phyloP scores from a whole-genome alignment of 2,888 invertebrate genomes.

The Hirtodrosophila confusa region DNA sequence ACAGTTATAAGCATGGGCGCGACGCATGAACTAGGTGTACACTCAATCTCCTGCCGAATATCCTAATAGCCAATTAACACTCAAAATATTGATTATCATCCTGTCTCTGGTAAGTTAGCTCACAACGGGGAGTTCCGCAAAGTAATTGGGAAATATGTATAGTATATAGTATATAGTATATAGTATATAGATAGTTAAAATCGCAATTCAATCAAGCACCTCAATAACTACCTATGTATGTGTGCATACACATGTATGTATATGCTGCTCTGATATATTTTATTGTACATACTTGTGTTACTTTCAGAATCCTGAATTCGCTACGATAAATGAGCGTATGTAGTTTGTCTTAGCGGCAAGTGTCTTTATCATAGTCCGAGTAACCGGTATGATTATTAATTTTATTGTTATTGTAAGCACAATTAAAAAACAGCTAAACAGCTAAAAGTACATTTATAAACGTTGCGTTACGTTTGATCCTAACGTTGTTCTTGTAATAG shows the following conservation, averaged over 20 bases:
- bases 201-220: conserved; percentile 13
- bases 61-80: conserved; percentile 12
- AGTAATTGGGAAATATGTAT: conserved; percentile 10
- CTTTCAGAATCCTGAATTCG: neutral
- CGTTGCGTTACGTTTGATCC: conserved; percentile 22
- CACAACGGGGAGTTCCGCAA: neutral
- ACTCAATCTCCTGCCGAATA: neutral
- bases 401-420: conserved; percentile 56
- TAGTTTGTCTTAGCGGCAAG: conserved; percentile 2
- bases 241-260: no score
- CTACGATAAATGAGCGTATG: conserved; percentile 14
- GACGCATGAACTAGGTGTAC: conserved; percentile 6
- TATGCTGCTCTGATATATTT: neutral
- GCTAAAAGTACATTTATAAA: conserved; percentile 49
- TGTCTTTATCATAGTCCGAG: conserved; percentile 2
- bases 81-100: conserved; percentile 13
- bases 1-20: neutral
- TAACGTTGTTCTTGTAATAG: conserved; percentile 9
- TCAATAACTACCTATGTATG: conserved; percentile 2
- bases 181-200: conserved; percentile 9
- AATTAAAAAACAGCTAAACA: conserved; percentile 60
- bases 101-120: neutral
- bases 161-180: neutral
- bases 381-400: conserved; percentile 1
- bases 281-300: neutral